A percentile compares a stretch with the other conserved stretches of the same genome.
Conservation (phyloP, 2,113 vertebrate genomes). For the Recurvirostra avosetta region DNA sequence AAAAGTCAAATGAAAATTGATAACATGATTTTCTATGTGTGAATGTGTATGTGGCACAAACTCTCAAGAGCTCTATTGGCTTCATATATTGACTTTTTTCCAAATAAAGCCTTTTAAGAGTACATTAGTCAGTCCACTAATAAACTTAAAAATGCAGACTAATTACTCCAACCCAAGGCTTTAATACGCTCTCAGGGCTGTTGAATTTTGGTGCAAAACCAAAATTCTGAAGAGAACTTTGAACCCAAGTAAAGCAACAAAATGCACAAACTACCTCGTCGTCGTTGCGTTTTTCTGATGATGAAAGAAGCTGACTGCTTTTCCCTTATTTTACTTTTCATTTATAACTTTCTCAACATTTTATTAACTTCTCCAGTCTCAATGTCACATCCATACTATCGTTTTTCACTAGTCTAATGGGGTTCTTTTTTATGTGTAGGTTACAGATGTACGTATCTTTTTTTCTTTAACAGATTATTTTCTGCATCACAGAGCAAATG, state of each 20-base stretch:
- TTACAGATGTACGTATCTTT: neutral
- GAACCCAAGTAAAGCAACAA: neutral
- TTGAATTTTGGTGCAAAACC: slow-evolving; percentile 22
- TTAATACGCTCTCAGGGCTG: slow-evolving; percentile 29
- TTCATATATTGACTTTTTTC: slow-evolving; percentile 76
- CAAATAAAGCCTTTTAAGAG: slow-evolving; percentile 79
- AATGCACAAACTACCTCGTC: neutral
- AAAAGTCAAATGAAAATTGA: slow-evolving; percentile 95
- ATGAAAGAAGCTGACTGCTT: neutral
- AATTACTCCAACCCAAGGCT: slow-evolving; percentile 70
- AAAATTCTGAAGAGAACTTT: slow-evolving; percentile 19
- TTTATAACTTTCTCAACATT: neutral
- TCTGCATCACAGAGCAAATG: slow-evolving; percentile 54
- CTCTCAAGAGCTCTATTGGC: slow-evolving; percentile 69
- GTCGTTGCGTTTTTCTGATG: neutral
- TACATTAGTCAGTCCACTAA: slow-evolving; percentile 76
- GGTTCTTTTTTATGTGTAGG: neutral
- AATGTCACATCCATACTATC: neutral
- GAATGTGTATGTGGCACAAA: slow-evolving; percentile 63
- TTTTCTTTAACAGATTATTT: slow-evolving; percentile 62
- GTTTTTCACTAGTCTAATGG: neutral
- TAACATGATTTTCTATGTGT: slow-evolving; percentile 82
- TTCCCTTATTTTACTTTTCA: neutral
- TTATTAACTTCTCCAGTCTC: neutral
- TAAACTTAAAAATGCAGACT: slow-evolving; percentile 78